These are phyloP conservation scores for Gopherus evgoodei DNA, from an alignment of 2,113 vertebrate genomes.

Conservation along the genomic window DNA sequence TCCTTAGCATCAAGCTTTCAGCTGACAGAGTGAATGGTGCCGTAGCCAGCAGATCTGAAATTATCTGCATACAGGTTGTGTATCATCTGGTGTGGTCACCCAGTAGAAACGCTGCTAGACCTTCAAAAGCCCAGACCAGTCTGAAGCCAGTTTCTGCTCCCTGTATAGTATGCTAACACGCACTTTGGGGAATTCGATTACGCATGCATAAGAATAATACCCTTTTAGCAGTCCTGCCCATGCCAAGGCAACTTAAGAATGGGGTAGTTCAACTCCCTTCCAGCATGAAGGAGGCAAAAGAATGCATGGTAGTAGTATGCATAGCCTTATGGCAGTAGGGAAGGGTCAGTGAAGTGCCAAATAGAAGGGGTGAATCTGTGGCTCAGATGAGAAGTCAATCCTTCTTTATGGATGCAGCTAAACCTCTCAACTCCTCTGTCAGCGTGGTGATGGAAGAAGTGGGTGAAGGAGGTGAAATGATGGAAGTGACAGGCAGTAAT, in stretches of 20 bases:
- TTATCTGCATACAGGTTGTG: background rate
- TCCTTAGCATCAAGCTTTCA: background rate
- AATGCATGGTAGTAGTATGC: background rate
- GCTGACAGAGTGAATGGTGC: fast-evolving
- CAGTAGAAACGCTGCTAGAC: background rate
- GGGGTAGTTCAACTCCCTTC: background rate
- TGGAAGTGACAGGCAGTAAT: background rate
- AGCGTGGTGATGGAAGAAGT: background rate
- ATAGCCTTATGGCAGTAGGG: background rate
- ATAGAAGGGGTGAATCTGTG: background rate
- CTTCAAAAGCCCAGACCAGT: background rate
- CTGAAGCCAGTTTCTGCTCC: background rate
- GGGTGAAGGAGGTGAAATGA: background rate
- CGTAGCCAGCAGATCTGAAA: background rate
- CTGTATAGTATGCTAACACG: background rate
- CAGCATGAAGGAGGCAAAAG: background rate
- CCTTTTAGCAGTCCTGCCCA: background rate
- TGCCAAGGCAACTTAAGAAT: background rate
- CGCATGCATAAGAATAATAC: background rate
- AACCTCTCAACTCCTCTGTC: background rate
- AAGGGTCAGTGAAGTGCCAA: background rate
- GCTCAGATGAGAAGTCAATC: background rate
- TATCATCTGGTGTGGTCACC: background rate
- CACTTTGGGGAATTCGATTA: background rate
- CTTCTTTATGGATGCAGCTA: background rate